Percentiles rank a stretch among this genome's conserved stretches.
phyloP scores from a whole-genome alignment of 2,797 vertebrate species.

The Intellagama lesueurii region DNA sequence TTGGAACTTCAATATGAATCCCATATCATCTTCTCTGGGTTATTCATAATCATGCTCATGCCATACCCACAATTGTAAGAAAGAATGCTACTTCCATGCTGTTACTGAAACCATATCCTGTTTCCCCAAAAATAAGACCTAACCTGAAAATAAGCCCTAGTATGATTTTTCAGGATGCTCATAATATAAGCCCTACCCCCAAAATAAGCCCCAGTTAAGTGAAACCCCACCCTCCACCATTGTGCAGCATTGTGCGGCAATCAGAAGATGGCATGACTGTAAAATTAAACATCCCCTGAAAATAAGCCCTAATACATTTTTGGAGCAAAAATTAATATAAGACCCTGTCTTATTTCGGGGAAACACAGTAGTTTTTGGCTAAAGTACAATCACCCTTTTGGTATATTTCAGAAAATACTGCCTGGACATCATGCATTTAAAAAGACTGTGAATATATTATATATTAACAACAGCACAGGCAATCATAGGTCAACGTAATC shows the following conservation, averaged over 20 bases:
- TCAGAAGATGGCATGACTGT: too few relatives aligned
- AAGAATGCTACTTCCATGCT: conserved; percentile 26
- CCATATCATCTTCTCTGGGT: background rate
- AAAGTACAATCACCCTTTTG: background rate
- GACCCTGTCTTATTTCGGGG: too few relatives aligned
- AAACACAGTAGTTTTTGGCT: background rate
- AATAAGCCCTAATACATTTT: too few relatives aligned
- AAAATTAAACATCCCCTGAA: too few relatives aligned
- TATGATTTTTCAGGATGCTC: too few relatives aligned
- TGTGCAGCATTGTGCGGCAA: too few relatives aligned
- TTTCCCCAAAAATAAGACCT: too few relatives aligned
- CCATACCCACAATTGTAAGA: conserved; percentile 2
- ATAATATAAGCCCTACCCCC: too few relatives aligned
- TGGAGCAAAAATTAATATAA: too few relatives aligned
- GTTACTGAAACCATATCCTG: background rate
- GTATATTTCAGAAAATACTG: conserved; percentile 23
- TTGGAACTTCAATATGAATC: background rate
- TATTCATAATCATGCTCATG: background rate
- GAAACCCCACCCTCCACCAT: too few relatives aligned
- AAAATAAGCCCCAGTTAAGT: too few relatives aligned
- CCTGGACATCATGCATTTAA: background rate
- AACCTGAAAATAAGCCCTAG: too few relatives aligned
- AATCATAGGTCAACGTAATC: background rate
- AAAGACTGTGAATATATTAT: background rate
- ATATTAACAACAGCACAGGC: conserved; percentile 34